Percentiles rank a stretch among this genome's conserved stretches.
phyloP scores from a whole-genome alignment of 2,113 vertebrate genomes.

The Malurus elegans region DNA sequence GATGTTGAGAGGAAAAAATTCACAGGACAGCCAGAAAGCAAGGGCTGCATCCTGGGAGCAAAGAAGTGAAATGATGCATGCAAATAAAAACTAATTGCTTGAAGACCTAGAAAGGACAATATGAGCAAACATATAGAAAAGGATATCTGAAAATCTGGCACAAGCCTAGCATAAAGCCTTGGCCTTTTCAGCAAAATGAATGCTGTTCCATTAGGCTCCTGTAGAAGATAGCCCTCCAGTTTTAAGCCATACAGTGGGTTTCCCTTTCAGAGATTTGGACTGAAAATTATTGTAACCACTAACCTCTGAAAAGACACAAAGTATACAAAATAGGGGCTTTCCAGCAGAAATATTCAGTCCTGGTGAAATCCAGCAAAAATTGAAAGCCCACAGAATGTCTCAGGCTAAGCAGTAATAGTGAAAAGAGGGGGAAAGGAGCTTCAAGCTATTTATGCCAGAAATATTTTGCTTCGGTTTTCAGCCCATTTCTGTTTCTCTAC shows the following conservation, averaged over 20 bases:
- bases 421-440: background rate
- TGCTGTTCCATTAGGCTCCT: background rate
- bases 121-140: background rate
- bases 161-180: background rate
- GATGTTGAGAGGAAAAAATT: background rate
- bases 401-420: background rate
- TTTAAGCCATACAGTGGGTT: background rate
- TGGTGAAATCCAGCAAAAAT: background rate
- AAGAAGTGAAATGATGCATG: conserved; percentile 43
- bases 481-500: background rate
- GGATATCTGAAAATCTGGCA: background rate
- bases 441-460: background rate
- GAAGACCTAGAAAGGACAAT: conserved; percentile 25
- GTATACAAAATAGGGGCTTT: background rate
- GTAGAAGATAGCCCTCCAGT: background rate
- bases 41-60: background rate
- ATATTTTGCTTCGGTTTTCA: background rate
- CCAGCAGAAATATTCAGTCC: background rate
- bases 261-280: background rate
- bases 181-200: background rate
- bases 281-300: background rate
- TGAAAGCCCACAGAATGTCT: background rate
- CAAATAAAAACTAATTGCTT: conserved; percentile 58
- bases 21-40: background rate
- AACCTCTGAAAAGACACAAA: background rate